Base-by-base conservation (phyloP, 2,113 vertebrate genomes). In the Pagrus major region DNA sequence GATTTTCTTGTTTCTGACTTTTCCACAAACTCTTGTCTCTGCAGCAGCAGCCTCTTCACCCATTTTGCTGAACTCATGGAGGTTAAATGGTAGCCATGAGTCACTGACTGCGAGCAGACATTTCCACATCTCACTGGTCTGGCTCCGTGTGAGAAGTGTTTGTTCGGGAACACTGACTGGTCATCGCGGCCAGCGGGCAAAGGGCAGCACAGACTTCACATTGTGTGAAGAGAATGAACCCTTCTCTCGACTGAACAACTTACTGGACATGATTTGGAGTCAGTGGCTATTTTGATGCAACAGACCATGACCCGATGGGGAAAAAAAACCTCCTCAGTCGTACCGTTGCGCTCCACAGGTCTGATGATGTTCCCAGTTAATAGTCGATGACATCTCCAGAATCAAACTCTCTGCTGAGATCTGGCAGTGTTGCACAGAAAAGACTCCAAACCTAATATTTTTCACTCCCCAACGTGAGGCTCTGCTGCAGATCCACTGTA, bases 101-200 rank as follows among this genome's bases (percentile, higher is more conserved):
- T 92, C 90, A 90, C 61, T 47, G 20, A 52, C 77, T 67, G 64
- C 44, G 63, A 55, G 83, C 81, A 90, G 88, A 94, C 87, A 74
- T 93, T 93, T 93, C 92, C 92, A 93, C 87, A 87, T 89, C 39
- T 75, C 54, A 63, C 15, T 35, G 49, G 86, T 85, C 85, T 71
- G 80, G 61, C 56, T 69, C 49, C 49, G 52, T 87, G 88, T 82
- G 81, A 87, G 78, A 56, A 47, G n/a, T 4, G 78, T 80, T 83
- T 89, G 86, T 83, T 72, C 6, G 51, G 63, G 71, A 80, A 80
- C 76, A 35, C 29, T 82, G 66, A 86, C 78, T 82, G 73, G 81
- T 82, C 73, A 14, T 44, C 51, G 67, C 14, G 51, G 64, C 42
- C 66, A 47, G 63, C 21, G 58, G 39, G 35, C 31, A 29, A 60